Evolutionary conservation across 2,888 invertebrate species (phyloP).

Genomic region (Tryphoninae sp.): DNA sequence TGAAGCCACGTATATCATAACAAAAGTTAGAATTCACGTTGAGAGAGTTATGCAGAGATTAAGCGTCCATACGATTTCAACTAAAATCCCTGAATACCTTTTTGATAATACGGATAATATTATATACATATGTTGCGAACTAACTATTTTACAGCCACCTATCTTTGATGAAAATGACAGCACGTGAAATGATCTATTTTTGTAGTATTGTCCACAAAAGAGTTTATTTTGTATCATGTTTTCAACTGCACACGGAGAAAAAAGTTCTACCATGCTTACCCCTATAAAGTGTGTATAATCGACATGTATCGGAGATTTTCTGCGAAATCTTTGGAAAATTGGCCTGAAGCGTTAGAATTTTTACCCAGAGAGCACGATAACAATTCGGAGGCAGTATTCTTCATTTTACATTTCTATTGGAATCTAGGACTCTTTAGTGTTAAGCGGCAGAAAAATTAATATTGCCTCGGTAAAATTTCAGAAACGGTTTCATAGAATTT

Average conservation of each 20-base stretch:
- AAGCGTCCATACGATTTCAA: slow-evolving; percentile 18
- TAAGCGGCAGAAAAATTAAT: too few species aligned
- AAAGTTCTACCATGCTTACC: too few species aligned
- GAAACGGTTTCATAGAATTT: too few species aligned
- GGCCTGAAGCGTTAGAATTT: too few species aligned
- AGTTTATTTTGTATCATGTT: background rate
- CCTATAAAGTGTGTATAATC: too few species aligned
- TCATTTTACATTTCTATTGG: too few species aligned
- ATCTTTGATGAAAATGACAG: background rate
- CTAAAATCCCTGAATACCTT: slow-evolving; percentile 30
- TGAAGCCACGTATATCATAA: slow-evolving; percentile 24
- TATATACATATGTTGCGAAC: background rate
- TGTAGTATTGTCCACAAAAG: background rate
- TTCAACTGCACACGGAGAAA: background rate
- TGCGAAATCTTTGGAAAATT: too few species aligned
- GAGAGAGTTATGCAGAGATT: slow-evolving; percentile 45
- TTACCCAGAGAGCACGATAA: too few species aligned
- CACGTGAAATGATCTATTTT: slow-evolving; percentile 7
- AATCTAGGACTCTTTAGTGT: too few species aligned
- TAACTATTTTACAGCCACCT: background rate
- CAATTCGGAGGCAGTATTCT: too few species aligned
- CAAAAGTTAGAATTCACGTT: slow-evolving; percentile 33
- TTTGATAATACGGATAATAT: slow-evolving; percentile 17
- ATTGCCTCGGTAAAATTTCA: too few species aligned
- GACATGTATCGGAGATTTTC: too few species aligned